phyloP scores from a whole-genome alignment of 2,797 vertebrate species.

The Poecilia picta region DNA sequence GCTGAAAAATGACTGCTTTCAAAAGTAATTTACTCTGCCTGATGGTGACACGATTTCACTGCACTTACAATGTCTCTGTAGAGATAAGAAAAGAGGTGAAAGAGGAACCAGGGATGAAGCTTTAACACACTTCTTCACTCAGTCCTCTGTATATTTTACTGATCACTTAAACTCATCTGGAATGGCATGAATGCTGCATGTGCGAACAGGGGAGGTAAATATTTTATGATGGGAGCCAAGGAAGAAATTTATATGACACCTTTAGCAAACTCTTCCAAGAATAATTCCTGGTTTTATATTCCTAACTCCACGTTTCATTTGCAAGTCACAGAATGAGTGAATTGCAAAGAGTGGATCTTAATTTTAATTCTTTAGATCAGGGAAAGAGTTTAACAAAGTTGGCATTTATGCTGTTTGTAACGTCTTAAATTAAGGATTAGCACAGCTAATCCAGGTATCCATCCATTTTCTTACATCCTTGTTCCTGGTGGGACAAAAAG shows the following conservation, averaged over 20 bases:
- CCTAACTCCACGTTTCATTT: not conserved
- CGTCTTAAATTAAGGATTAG: not conserved
- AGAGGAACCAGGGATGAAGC: constrained; percentile 14
- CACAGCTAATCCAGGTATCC: not conserved
- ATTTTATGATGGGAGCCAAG: not conserved
- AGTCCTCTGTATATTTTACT: constrained; percentile 1
- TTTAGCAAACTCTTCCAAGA: not conserved
- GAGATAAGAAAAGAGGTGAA: constrained; percentile 55
- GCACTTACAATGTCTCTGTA: constrained; percentile 58
- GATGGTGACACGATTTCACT: constrained; percentile 49
- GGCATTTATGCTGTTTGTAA: not conserved
- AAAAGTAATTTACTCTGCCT: constrained; percentile 53
- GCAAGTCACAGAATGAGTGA: not conserved
- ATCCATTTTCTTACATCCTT: no score
- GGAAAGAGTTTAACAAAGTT: not conserved
- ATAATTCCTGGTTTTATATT: not conserved
- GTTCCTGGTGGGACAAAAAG: no score
- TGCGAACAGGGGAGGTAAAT: not conserved
- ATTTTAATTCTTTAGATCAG: not conserved
- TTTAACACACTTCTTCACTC: constrained; percentile 13
- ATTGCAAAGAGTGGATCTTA: not conserved
- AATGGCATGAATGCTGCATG: not conserved
- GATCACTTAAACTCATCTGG: not conserved
- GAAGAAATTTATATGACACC: not conserved
- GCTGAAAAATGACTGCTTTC: constrained; percentile 65